Percentiles rank a stretch among this genome's conserved stretches.
Conservation (phyloP, 2,888 invertebrate species). For the Coenonympha arcania region DNA sequence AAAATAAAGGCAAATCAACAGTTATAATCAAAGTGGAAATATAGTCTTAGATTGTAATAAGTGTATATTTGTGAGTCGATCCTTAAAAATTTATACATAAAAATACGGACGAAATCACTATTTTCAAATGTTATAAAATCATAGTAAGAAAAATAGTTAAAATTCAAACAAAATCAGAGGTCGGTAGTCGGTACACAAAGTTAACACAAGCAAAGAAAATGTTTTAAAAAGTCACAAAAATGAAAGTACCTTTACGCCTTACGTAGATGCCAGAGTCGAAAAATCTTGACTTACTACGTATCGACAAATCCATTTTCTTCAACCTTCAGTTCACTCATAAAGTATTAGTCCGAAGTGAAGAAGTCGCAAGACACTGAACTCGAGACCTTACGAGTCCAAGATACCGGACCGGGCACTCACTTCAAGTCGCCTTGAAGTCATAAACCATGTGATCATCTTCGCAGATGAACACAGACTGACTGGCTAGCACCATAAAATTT, state of each 20-base stretch:
- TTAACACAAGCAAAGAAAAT: not conserved
- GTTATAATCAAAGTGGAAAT: too few relatives aligned
- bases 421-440: slow-evolving; percentile 42
- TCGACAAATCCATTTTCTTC: slow-evolving; percentile 62
- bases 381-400: slow-evolving; percentile 26
- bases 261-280: slow-evolving; percentile 73
- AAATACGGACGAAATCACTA: too few relatives aligned
- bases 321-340: slow-evolving; percentile 31
- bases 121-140: too few relatives aligned
- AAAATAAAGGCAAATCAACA: too few relatives aligned
- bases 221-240: slow-evolving; percentile 7
- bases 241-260: slow-evolving; percentile 66
- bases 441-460: slow-evolving; percentile 73
- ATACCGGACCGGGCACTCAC: slow-evolving; percentile 57
- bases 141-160: too few relatives aligned
- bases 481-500: slow-evolving; percentile 63
- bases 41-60: too few relatives aligned
- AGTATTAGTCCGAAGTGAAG: slow-evolving; percentile 23
- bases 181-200: too few relatives aligned
- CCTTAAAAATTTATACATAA: too few relatives aligned
- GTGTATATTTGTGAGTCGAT: too few relatives aligned
- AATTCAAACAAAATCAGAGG: too few relatives aligned
- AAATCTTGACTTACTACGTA: slow-evolving; percentile 74
- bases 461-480: slow-evolving; percentile 73
- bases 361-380: slow-evolving; percentile 24